Conservation (phyloP, 2,888 invertebrate species). For the Peribatodes rhomboidaria region DNA sequence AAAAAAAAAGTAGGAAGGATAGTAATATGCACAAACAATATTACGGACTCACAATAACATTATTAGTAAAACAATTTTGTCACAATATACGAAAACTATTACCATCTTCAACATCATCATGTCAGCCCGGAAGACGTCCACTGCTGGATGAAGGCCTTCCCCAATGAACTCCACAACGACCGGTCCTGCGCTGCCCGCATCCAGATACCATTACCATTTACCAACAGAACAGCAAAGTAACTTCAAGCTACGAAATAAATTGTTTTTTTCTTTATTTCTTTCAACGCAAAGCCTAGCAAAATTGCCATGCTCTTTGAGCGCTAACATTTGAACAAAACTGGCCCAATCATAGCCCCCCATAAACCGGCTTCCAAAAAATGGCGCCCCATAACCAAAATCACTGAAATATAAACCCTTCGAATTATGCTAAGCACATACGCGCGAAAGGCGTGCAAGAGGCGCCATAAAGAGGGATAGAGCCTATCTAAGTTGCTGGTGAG, state of each 20-base stretch:
- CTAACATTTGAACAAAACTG: constrained; percentile 4
- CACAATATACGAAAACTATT: background rate
- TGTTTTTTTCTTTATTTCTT: no score
- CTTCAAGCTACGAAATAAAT: no score
- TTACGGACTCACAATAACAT: no score
- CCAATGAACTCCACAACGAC: no score
- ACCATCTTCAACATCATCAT: no score
- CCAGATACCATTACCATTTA: no score
- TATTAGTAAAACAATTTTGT: background rate
- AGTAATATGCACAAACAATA: no score
- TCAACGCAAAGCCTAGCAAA: background rate
- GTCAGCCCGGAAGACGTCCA: no score
- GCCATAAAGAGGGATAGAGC: constrained; percentile 32
- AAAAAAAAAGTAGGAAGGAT: no score
- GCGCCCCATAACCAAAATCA: constrained; percentile 29
- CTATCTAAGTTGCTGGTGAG: constrained; percentile 30
- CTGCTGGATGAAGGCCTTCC: no score
- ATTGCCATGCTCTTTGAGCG: background rate
- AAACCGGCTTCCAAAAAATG: constrained; percentile 10
- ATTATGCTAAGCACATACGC: constrained; percentile 39
- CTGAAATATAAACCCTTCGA: constrained; percentile 26
- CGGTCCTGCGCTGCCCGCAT: no score
- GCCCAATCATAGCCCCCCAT: background rate
- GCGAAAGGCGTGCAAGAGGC: constrained; percentile 27
- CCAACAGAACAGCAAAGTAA: no score